Base-by-base conservation (phyloP, 2,888 invertebrate species). In the Hemaris fuciformis region DNA sequence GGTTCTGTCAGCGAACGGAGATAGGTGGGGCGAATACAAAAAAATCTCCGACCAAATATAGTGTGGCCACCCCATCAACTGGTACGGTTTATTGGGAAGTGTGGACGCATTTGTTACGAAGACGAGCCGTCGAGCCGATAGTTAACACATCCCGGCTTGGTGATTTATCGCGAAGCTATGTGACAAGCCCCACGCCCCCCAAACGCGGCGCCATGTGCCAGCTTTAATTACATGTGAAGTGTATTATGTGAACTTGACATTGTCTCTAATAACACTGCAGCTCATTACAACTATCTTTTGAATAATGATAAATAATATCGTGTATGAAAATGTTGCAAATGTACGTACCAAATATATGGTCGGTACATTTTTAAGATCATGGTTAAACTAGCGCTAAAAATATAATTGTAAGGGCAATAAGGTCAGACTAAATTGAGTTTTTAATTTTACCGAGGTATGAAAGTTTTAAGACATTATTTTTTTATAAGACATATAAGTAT, bases 21-120 rank as follows among this genome's bases (percentile, higher is more conserved):
- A 59, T 59, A 22, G 60, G 59, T 42, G 46, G 41, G 63, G 56
- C 34, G 59, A 38, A 31, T 65, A 57, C 65, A 67, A 74, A 76
- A 76, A 76, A 31, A 70, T 73, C 68, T 62, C 59, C 63, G 66
- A 81, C 84, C 78, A 81, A 79, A 79, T 81, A 79, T 83, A 85
- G 77, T 72, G 61, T 67, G 66, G 59, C 67, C 79, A 75, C 77
- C 81, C 80, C 76, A 79, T 83, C 78, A 72, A 71, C 74, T 69
- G 74, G 74, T 71, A 68, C 67, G 70, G 77, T 77, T 79, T 81
- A 83, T 82, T 81, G 77, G 77, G 70, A 73, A 76, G 81, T 83
- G 90, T 88, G 85, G 84, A 88, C 89, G 87, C 84, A 86, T 89
- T 88, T 83, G 89, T 86, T 77, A 70, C 68, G 76, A 75, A 78